Evolutionary conservation across 1,140 invertebrate genomes (phyloP).

Genomic region (Druon quercuslanigerum): DNA sequence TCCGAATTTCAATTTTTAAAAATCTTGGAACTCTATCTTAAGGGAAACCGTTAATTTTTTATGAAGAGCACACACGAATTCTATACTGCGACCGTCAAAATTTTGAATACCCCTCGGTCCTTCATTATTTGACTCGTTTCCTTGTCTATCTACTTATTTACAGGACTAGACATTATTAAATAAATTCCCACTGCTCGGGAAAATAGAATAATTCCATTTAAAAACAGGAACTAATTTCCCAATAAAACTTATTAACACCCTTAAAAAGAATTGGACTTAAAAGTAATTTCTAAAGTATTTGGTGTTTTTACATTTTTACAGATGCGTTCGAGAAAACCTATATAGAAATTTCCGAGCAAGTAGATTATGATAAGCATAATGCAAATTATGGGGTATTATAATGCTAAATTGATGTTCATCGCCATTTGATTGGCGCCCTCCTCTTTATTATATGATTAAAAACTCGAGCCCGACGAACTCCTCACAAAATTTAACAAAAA

Average conservation of each 20-base stretch:
- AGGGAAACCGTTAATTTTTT: no score
- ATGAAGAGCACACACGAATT: not conserved
- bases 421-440: constrained; percentile 52
- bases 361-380: constrained; percentile 45
- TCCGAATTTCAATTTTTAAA: no score
- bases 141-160: constrained; percentile 57
- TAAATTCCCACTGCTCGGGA: constrained; percentile 44
- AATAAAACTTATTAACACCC: not conserved
- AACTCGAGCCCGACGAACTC: constrained; percentile 21
- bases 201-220: constrained; percentile 14
- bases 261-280: not conserved
- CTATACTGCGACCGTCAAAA: not conserved
- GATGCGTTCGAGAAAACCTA: constrained; percentile 29
- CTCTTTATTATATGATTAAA: constrained; percentile 32
- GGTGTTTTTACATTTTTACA: constrained; percentile 33
- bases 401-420: constrained; percentile 46
- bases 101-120: not conserved
- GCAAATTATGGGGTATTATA: constrained; percentile 32
- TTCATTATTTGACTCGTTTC: constrained; percentile 24
- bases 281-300: constrained; percentile 3
- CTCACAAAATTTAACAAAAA: not conserved
- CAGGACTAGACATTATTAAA: constrained; percentile 60
- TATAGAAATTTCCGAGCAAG: constrained; percentile 43
- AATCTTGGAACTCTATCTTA: no score
- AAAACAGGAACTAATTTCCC: not conserved